A percentile compares a stretch with the other conserved stretches of the same genome.
phyloP scores from a whole-genome alignment of 2,888 invertebrate species.

The Omphaloscelis lunosa region DNA sequence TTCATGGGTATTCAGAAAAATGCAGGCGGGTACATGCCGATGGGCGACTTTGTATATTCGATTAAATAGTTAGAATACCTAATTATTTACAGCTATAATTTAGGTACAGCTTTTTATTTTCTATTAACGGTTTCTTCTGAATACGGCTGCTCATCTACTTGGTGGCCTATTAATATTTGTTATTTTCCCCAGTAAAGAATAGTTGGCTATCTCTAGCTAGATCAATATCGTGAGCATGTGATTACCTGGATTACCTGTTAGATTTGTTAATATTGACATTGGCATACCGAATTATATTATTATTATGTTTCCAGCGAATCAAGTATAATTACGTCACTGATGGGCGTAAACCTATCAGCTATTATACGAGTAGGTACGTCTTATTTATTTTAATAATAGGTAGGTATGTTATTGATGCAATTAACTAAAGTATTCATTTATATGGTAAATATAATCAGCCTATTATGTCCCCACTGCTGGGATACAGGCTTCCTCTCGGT shows the following conservation, averaged over 20 bases:
- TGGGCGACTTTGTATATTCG: no score
- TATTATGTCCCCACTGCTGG: no score
- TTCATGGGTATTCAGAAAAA: no score
- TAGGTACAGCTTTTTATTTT: background rate
- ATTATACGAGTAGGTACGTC: background rate
- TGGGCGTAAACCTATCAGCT: slow-evolving; percentile 44
- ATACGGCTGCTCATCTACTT: background rate
- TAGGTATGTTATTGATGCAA: background rate
- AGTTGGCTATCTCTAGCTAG: background rate
- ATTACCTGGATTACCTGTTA: background rate
- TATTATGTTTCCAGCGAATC: background rate
- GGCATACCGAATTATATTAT: background rate
- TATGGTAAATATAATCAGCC: background rate
- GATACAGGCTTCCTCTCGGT: no score
- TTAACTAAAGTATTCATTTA: background rate
- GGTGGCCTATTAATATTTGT: background rate
- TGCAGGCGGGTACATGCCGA: no score
- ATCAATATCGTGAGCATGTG: background rate
- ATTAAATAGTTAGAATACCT: no score
- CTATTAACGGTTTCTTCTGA: no score
- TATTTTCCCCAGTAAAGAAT: background rate
- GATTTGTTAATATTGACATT: background rate
- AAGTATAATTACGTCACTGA: background rate
- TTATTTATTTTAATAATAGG: background rate
- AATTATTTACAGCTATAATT: no score